Evolutionary conservation across 2,113 vertebrate species (phyloP).

Genomic region (Poeciliopsis occidentalis): DNA sequence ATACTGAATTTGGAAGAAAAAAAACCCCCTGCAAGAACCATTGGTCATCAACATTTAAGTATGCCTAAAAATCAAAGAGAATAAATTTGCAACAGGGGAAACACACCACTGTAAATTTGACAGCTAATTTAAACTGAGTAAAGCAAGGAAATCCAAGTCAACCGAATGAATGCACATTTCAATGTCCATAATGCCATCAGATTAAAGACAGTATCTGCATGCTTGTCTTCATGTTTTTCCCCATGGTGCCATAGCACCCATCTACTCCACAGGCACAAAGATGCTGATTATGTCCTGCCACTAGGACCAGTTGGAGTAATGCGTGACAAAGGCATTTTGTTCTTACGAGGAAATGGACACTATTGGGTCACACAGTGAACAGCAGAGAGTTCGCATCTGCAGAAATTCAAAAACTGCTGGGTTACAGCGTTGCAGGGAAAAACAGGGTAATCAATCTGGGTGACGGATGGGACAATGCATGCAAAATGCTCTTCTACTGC

Average conservation of each 20-base stretch:
- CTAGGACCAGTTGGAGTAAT: constrained; percentile 44
- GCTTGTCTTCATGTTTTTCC: constrained; percentile 48
- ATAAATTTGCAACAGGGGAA: no score
- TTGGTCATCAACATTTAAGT: no score
- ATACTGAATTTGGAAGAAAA: neutral
- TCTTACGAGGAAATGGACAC: constrained; percentile 67
- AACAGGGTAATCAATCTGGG: constrained; percentile 58
- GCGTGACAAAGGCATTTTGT: constrained; percentile 70
- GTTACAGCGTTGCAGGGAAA: constrained; percentile 39
- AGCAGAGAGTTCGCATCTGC: constrained; percentile 60
- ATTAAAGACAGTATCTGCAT: constrained; percentile 53
- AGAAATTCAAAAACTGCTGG: constrained; percentile 51
- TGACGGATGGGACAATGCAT: constrained; percentile 51
- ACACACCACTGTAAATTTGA: no score
- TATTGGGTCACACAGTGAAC: constrained; percentile 40
- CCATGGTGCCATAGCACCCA: constrained; percentile 61
- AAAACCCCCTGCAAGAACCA: no score
- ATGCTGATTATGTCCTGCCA: constrained; percentile 64
- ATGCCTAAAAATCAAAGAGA: no score
- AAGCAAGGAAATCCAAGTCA: neutral
- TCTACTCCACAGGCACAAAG: constrained; percentile 68
- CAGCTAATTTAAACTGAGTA: neutral
- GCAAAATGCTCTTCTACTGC: constrained; percentile 37
- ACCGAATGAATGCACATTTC: constrained; percentile 16
- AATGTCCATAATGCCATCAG: constrained; percentile 32